Evolutionary conservation across 2,888 invertebrate species (phyloP), one percentile per base, ranked within the genome.

Genomic region (Ennomos erosarius): DNA sequence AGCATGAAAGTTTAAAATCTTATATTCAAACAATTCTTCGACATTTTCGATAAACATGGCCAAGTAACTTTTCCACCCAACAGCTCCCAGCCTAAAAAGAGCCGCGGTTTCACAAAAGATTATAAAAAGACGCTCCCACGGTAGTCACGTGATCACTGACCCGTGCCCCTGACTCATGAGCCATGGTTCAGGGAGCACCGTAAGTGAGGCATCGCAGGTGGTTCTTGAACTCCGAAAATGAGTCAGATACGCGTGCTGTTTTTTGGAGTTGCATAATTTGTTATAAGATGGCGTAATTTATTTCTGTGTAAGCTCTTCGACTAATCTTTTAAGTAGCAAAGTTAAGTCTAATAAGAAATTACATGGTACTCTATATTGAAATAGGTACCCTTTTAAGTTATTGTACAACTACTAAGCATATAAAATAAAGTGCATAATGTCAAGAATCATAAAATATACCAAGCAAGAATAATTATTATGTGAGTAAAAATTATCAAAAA

Each of bases 41-140:
- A 16, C 16, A 16, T 40, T 40, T 33, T 40, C 16, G 26, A 34
- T 12, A 16, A 16, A 16, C 16, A 16, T 16, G 16, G 16, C 3
- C 35, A 26, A 26, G 44, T 45, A 38, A 52, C 16, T 1, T 38
- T 38, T 33, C 33, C 38, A 11, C 8, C 37, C 44, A 37, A 2
- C 11, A 10, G 44, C 44, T 52, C 44, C 44, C 10, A n/a, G 12
- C 13, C 12, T 35, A 39, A 12, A 12, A 6, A 42, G 40, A 12
- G 11, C 44, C 44, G 37, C 52, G 38, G 11, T 44, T 33, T 45
- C 44, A 52, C 76, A 76, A 78, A 75, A 69, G 71, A 38, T 60
- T 1, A 69, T 72, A 79, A 71, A 73, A 69, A 67, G 62, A 52
- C 47, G 47, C 59, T 84, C 84, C 82, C 84, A 84, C 84, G 84